Evolutionary conservation across 2,113 vertebrate species (phyloP).

Genomic region (Aptenodytes forsteri): DNA sequence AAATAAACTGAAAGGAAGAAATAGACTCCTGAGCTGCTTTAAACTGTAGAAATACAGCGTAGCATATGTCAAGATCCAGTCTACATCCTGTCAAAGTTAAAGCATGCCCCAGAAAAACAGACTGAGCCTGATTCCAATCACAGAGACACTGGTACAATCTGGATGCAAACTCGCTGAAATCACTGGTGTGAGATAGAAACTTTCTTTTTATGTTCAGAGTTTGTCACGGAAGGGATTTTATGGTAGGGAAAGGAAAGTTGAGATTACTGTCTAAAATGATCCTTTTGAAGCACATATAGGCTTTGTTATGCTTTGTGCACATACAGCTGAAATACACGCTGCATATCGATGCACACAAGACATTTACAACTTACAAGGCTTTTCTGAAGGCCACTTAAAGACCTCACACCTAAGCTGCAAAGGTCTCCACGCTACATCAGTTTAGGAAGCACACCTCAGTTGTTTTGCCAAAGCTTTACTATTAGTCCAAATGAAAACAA

Average conservation of each 20-base stretch:
- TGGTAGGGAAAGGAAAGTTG: background rate
- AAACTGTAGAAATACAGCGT: background rate
- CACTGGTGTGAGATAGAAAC: background rate
- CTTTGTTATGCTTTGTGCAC: background rate
- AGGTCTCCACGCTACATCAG: background rate
- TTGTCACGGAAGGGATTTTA: background rate
- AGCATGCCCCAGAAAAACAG: background rate
- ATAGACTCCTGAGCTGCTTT: background rate
- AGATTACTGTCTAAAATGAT: background rate
- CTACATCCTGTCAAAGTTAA: background rate
- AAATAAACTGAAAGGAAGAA: slow-evolving; percentile 25
- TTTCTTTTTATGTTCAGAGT: background rate
- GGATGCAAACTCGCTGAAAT: background rate
- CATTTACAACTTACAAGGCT: background rate
- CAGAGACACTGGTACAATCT: background rate
- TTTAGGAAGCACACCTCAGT: background rate
- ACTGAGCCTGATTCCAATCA: background rate
- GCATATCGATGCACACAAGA: background rate
- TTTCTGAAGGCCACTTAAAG: background rate
- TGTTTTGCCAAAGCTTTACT: slow-evolving; percentile 9
- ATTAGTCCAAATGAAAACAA: background rate
- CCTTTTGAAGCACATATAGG: background rate
- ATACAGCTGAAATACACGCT: background rate
- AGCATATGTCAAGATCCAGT: background rate
- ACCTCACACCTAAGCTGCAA: background rate